Conservation (phyloP, 1,140 invertebrate species). For the Danaus plexippus region DNA sequence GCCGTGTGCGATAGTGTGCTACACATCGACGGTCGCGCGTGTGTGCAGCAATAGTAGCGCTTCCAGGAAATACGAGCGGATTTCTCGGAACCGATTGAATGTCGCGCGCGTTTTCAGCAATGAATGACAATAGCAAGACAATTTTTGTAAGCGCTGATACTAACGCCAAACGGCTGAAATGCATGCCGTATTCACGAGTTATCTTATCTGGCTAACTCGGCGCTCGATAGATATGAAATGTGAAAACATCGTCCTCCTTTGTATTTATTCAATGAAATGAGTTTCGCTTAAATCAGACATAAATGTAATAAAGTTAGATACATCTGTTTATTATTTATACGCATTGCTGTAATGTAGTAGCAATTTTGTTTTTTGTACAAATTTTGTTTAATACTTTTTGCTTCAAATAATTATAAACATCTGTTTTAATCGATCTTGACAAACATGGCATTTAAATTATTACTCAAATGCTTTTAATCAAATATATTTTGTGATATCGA, state of each 20-base stretch:
- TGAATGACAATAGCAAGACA: constrained; percentile 44
- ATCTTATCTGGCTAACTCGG: constrained; percentile 11
- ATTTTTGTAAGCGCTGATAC: constrained; percentile 25
- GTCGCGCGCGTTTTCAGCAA: constrained; percentile 64
- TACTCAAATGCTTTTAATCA: too few relatives aligned
- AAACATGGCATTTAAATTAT: too few relatives aligned
- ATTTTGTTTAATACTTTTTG: too few relatives aligned
- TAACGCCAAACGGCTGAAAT: constrained; percentile 16
- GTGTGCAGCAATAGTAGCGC: constrained; percentile 59
- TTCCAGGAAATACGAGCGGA: constrained; percentile 65
- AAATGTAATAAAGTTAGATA: too few relatives aligned
- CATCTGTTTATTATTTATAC: too few relatives aligned
- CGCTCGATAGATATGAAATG: too few relatives aligned
- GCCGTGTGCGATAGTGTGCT: constrained; percentile 52
- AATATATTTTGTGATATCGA: too few relatives aligned
- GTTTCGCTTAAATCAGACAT: too few relatives aligned
- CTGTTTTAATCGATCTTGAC: too few relatives aligned
- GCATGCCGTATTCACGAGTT: constrained; percentile 5
- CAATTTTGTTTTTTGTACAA: too few relatives aligned
- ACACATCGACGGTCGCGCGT: constrained; percentile 28
- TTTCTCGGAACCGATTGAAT: constrained; percentile 63
- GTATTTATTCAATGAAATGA: background rate
- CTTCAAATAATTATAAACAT: too few relatives aligned
- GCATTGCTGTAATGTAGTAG: too few relatives aligned
- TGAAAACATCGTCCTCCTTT: constrained; percentile 4